Percentiles rank a stretch among this genome's conserved stretches.
phyloP scores from a whole-genome alignment of 2,797 vertebrate genomes.

The Rhinophrynus dorsalis region DNA sequence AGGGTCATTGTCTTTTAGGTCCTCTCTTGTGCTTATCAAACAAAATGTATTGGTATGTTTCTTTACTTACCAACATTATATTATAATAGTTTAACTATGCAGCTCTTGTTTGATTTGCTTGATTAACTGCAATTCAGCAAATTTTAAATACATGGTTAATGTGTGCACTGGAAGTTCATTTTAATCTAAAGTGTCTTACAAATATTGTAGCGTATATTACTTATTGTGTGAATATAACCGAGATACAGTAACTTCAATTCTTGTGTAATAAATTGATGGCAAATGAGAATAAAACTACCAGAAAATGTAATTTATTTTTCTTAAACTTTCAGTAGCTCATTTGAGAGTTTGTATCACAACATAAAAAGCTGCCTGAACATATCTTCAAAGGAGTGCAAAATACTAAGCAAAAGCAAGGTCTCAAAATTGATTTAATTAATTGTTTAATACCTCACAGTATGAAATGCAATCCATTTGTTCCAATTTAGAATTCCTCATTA shows the following conservation, averaged over 20 bases:
- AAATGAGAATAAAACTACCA: slow-evolving; percentile 6
- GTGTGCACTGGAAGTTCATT: not conserved
- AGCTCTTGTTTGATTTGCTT: no score
- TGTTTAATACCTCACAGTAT: slow-evolving; percentile 27
- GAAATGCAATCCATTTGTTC: slow-evolving; percentile 37
- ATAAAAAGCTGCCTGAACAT: slow-evolving; percentile 12
- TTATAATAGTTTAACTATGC: no score
- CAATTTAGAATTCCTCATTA: slow-evolving; percentile 41
- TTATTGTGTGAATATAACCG: not conserved
- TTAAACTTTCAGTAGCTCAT: not conserved
- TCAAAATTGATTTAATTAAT: slow-evolving; percentile 36
- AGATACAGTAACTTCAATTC: not conserved
- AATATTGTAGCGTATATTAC: not conserved
- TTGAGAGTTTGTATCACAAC: not conserved
- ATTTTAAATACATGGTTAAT: not conserved
- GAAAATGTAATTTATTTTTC: not conserved
- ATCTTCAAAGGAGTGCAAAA: slow-evolving; percentile 13
- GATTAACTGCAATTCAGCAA: not conserved
- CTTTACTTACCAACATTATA: no score
- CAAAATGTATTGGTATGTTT: no score
- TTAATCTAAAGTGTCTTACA: not conserved
- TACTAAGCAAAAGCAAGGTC: slow-evolving; percentile 4
- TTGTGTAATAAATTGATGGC: not conserved
- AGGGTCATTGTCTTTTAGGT: no score
- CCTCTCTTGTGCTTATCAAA: no score